A percentile compares a stretch with the other conserved stretches of the same genome.
phyloP scores from a whole-genome alignment of 2,797 vertebrate species.

The Ctenosaura bakeri region DNA sequence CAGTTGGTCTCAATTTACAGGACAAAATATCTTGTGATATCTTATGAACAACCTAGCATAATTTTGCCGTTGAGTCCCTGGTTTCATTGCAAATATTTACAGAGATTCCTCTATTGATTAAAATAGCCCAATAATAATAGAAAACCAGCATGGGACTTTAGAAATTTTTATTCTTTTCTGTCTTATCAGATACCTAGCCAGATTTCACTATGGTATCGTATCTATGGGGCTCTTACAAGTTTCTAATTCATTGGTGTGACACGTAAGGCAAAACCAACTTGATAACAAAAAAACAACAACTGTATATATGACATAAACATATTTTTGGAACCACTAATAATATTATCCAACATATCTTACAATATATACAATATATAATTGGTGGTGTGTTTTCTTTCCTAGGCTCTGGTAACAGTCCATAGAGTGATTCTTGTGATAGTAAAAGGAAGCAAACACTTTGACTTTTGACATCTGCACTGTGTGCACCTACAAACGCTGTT shows the following conservation, averaged over 20 bases:
- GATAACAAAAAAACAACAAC: no score
- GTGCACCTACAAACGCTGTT: background rate
- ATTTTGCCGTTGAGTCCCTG: conserved; percentile 73
- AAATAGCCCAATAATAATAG: conserved; percentile 48
- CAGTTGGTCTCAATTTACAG: conserved; percentile 55
- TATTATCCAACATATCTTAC: conserved; percentile 30
- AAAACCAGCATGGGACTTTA: conserved; percentile 61
- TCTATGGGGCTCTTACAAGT: conserved; percentile 8
- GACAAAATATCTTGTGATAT: conserved; percentile 54
- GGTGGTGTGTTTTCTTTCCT: conserved; percentile 54
- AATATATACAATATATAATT: background rate
- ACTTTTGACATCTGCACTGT: background rate
- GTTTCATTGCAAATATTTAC: conserved; percentile 70
- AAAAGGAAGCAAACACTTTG: no score
- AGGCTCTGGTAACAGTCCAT: conserved; percentile 23
- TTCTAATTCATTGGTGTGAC: no score
- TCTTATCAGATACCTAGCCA: conserved; percentile 59
- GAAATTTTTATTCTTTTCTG: conserved; percentile 48
- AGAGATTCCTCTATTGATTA: conserved; percentile 66
- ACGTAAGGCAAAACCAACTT: no score
- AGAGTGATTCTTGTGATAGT: background rate
- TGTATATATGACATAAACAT: conserved; percentile 5
- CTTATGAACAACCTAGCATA: conserved; percentile 52
- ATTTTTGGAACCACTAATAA: conserved; percentile 75
- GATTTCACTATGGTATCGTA: conserved; percentile 63